Evolutionary conservation across 2,797 vertebrate genomes (phyloP).

Genomic region (Takifugu rubripes): DNA sequence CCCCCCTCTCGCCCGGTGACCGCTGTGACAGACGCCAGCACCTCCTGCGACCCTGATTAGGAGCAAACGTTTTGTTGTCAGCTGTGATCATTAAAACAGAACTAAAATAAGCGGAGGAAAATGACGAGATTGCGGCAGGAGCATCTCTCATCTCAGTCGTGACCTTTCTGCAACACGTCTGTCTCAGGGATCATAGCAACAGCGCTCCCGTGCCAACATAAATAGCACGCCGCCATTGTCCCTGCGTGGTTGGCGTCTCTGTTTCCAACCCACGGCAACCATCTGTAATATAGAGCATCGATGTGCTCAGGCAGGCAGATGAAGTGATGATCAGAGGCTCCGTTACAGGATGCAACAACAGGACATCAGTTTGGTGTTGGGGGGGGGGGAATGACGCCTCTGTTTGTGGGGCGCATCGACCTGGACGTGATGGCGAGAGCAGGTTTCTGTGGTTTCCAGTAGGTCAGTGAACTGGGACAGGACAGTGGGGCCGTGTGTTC

Average conservation of each 20-base stretch:
- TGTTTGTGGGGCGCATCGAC: slow-evolving; percentile 28
- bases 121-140: too few relatives aligned
- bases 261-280: background rate
- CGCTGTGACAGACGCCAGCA: too few relatives aligned
- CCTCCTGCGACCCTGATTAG: too few relatives aligned
- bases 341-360: background rate
- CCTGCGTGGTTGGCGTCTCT: background rate
- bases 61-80: too few relatives aligned
- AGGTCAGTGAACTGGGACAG: slow-evolving; percentile 55
- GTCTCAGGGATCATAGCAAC: too few relatives aligned
- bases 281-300: background rate
- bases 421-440: slow-evolving; percentile 34
- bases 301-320: background rate
- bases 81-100: too few relatives aligned
- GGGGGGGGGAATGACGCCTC: slow-evolving; percentile 18
- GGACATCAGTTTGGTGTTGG: background rate
- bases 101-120: too few relatives aligned
- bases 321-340: background rate
- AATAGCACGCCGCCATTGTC: too few relatives aligned
- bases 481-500: slow-evolving; percentile 61
- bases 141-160: too few relatives aligned
- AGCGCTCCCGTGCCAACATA: too few relatives aligned
- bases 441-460: slow-evolving; percentile 48
- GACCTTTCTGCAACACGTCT: too few relatives aligned
- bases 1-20: too few relatives aligned